Evolutionary conservation across 2,113 vertebrate genomes (phyloP).

Genomic region (Pseudonaja textilis): DNA sequence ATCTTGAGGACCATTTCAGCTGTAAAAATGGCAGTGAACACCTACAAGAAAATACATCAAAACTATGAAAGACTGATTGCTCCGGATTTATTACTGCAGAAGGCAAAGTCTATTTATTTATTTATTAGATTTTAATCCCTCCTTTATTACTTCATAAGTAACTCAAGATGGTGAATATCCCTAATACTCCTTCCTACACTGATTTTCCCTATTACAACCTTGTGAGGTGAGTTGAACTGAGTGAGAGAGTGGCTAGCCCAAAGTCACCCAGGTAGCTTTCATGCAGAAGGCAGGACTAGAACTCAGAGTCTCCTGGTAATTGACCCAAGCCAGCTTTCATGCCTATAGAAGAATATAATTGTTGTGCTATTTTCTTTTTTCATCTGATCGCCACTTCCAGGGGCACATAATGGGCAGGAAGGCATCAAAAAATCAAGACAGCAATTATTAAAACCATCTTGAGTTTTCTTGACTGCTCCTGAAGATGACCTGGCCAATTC

Average conservation of each 20-base stretch:
- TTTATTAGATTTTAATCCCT: neutral
- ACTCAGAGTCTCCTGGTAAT: neutral
- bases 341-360: neutral
- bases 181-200: too few relatives aligned
- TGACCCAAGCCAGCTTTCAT: neutral
- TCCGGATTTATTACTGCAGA: neutral
- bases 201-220: neutral
- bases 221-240: neutral
- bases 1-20: conserved; percentile 75
- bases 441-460: neutral
- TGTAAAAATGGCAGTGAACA: conserved; percentile 72
- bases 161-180: neutral
- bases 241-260: neutral
- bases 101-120: neutral
- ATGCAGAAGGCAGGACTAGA: neutral
- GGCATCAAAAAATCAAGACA: neutral
- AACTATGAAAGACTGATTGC: neutral
- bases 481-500: neutral
- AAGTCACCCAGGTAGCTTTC: neutral
- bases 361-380: neutral
- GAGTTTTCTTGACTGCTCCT: neutral
- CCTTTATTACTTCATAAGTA: neutral
- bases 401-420: neutral
- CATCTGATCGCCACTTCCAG: neutral
- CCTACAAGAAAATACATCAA: conserved; percentile 51